Evolutionary conservation across 1,140 invertebrate genomes (phyloP).

Genomic region (Nomia melanderi): DNA sequence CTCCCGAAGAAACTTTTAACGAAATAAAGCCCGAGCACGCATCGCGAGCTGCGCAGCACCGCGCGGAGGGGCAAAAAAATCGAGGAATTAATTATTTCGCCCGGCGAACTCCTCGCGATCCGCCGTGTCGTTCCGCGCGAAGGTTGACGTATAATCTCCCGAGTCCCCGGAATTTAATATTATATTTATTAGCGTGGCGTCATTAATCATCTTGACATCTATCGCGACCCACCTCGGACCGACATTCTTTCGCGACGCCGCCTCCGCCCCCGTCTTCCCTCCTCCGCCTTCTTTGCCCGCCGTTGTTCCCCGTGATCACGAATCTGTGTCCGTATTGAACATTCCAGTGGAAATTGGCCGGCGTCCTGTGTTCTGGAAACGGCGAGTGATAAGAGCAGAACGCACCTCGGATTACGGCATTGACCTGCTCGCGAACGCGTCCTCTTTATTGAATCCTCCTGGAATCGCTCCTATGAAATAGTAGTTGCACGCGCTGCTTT

Average conservation of each 20-base stretch:
- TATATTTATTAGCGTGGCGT: conserved; percentile 48
- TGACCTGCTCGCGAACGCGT: no score
- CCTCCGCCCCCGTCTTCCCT: background rate
- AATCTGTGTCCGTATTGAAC: conserved; percentile 21
- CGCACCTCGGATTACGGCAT: background rate
- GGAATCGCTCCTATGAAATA: no score
- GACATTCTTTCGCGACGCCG: conserved; percentile 9
- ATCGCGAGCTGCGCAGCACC: no score
- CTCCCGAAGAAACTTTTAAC: background rate
- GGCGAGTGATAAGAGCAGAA: background rate
- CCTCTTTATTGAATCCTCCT: background rate
- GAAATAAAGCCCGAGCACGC: background rate
- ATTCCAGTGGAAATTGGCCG: conserved; percentile 26
- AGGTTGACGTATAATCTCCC: conserved; percentile 8
- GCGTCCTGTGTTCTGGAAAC: background rate
- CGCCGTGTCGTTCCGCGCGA: background rate
- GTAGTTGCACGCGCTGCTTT: no score
- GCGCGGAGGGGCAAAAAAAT: background rate
- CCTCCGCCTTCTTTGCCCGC: background rate
- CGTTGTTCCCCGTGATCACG: background rate
- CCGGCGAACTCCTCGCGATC: background rate
- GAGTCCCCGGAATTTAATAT: conserved; percentile 46
- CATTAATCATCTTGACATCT: conserved; percentile 50
- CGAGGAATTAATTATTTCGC: conserved; percentile 32
- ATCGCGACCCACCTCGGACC: conserved; percentile 8